phyloP scores from a whole-genome alignment of 2,888 invertebrate genomes.

The Mythimna lalbum region DNA sequence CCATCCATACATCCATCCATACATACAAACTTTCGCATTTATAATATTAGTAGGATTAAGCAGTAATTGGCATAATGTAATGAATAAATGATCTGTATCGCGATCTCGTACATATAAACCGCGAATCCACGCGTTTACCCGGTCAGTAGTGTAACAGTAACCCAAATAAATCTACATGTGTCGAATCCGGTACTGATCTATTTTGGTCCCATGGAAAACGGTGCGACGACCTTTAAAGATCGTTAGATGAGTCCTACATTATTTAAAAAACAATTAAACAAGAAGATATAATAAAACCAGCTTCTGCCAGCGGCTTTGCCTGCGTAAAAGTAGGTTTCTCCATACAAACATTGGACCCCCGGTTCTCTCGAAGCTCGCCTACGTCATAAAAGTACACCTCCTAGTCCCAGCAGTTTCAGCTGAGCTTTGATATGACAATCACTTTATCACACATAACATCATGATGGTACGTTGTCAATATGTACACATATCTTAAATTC shows the following conservation, averaged over 20 bases:
- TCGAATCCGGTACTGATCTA: constrained; percentile 77
- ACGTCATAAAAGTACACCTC: too few species aligned
- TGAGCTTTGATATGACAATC: too few species aligned
- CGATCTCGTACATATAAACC: constrained; percentile 44
- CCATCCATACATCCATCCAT: too few species aligned
- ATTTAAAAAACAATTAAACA: constrained; percentile 7
- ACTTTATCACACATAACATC: too few species aligned
- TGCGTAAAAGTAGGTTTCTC: too few species aligned
- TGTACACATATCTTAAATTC: too few species aligned
- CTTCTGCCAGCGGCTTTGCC: too few species aligned
- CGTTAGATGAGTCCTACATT: constrained; percentile 11
- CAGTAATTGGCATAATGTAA: constrained; percentile 12
- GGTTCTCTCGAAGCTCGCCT: too few species aligned
- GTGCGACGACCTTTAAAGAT: constrained; percentile 73
- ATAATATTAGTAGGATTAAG: too few species aligned
- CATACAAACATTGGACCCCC: not conserved
- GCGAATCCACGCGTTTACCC: constrained; percentile 70
- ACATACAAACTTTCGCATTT: too few species aligned
- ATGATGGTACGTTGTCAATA: too few species aligned
- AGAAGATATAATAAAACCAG: not conserved
- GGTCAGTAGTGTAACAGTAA: constrained; percentile 77
- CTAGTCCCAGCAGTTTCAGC: too few species aligned
- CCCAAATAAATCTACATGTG: constrained; percentile 80
- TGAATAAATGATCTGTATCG: constrained; percentile 31
- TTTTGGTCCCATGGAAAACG: constrained; percentile 72